Evolutionary conservation across 2,888 invertebrate species (phyloP).

Genomic region (Chalcis sispes): DNA sequence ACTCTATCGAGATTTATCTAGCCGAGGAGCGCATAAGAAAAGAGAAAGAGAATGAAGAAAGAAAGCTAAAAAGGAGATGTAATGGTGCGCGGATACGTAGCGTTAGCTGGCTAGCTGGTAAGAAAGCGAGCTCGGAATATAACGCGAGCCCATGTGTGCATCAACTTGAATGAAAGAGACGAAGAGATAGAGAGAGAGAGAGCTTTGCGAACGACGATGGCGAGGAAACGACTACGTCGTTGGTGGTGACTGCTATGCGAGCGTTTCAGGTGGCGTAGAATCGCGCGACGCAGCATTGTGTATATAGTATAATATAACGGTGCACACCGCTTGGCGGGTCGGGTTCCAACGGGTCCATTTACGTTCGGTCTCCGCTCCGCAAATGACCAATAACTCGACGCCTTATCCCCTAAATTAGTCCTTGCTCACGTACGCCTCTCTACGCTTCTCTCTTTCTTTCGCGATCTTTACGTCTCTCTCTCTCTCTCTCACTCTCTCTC

Average conservation of each 20-base stretch:
- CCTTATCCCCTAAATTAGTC: constrained; percentile 69
- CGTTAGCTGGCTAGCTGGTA: constrained; percentile 41
- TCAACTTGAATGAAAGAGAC: constrained; percentile 27
- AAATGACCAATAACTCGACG: constrained; percentile 69
- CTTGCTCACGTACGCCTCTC: constrained; percentile 52
- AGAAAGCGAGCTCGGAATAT: too few species aligned
- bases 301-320: too few species aligned
- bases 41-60: constrained; percentile 1
- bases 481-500: background rate
- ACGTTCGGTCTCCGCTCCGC: constrained; percentile 58
- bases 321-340: constrained; percentile 6
- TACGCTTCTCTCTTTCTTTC: background rate
- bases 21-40: constrained; percentile 15
- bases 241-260: background rate
- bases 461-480: background rate
- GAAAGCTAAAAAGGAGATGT: constrained; percentile 47
- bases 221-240: constrained; percentile 48
- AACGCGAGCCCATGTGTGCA: constrained; percentile 5
- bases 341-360: constrained; percentile 62
- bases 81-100: constrained; percentile 32
- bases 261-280: constrained; percentile 31
- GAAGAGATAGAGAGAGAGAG: background rate
- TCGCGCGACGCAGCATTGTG: background rate
- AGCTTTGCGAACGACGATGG: constrained; percentile 30
- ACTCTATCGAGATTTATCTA: constrained; percentile 55